phyloP scores from a whole-genome alignment of 2,113 vertebrate genomes.

The Paralichthys olivaceus region DNA sequence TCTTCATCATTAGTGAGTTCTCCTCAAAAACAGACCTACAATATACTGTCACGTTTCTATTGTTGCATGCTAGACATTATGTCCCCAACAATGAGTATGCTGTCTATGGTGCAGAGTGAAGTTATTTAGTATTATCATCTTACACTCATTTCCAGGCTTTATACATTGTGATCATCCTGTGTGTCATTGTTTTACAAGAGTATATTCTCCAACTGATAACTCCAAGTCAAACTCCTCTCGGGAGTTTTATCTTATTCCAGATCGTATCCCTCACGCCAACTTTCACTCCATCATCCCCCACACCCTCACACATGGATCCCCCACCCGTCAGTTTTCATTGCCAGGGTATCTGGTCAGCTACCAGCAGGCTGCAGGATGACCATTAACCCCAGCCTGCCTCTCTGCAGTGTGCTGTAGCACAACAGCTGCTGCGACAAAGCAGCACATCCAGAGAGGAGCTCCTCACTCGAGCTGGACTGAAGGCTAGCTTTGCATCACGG shows the following conservation, averaged over 20 bases:
- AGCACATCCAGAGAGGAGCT: constrained; percentile 25
- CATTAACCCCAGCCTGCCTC: constrained; percentile 21
- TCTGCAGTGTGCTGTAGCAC: constrained; percentile 31
- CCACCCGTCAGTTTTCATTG: constrained; percentile 10
- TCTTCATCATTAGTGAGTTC: no score
- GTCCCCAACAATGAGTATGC: no score
- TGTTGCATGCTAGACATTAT: no score
- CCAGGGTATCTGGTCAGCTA: constrained; percentile 30
- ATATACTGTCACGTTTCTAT: no score
- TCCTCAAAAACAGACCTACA: no score
- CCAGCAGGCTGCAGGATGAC: constrained; percentile 40
- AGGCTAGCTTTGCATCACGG: constrained; percentile 6
- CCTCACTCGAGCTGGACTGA: constrained; percentile 19
- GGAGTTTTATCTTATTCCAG: no score
- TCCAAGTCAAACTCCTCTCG: no score
- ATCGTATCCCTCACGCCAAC: no score
- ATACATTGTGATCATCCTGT: not conserved
- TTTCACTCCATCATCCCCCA: not conserved
- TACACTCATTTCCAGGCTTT: not conserved
- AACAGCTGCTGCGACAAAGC: constrained; percentile 61
- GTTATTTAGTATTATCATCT: not conserved
- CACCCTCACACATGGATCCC: not conserved
- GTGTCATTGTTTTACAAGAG: not conserved
- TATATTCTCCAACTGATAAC: no score
- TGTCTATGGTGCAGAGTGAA: not conserved